phyloP scores from a whole-genome alignment of 2,113 vertebrate species.

The Bucco capensis region DNA sequence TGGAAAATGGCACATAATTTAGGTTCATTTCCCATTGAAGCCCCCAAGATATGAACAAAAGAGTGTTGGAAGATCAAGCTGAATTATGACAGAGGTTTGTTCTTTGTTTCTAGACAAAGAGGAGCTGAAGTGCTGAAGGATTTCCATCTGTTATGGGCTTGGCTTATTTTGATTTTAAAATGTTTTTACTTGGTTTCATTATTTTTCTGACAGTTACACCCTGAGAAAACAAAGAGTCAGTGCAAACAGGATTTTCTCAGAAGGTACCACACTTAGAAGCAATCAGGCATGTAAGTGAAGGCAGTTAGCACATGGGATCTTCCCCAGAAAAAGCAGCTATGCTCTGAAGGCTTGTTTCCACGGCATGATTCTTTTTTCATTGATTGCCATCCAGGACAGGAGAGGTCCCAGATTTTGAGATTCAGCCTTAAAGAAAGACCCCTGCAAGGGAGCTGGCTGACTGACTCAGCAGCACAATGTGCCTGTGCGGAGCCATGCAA shows the following conservation, averaged over 20 bases:
- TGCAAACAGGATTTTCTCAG: not conserved
- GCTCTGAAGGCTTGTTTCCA: not conserved
- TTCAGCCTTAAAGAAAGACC: not conserved
- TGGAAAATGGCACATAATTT: not conserved
- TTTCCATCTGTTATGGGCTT: not conserved
- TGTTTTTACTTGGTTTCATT: not conserved
- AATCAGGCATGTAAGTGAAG: not conserved
- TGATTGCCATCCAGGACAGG: not conserved
- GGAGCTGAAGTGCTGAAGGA: constrained; percentile 8
- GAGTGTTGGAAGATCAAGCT: not conserved
- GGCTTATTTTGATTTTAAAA: not conserved
- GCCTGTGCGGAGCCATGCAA: not conserved
- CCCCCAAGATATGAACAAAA: not conserved
- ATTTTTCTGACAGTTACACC: not conserved
- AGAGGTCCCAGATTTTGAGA: not conserved
- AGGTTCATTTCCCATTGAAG: not conserved
- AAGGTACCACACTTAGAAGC: not conserved
- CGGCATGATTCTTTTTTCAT: not conserved
- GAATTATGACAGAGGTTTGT: not conserved
- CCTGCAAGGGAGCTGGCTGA: not conserved
- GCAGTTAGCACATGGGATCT: not conserved
- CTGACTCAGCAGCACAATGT: not conserved
- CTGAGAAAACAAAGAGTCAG: not conserved
- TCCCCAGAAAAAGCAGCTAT: not conserved
- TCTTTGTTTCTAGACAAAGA: constrained; percentile 29